These are phyloP conservation scores for Amaurobius ferox DNA, from an alignment of 2,888 invertebrate species.

Conservation along the genomic window DNA sequence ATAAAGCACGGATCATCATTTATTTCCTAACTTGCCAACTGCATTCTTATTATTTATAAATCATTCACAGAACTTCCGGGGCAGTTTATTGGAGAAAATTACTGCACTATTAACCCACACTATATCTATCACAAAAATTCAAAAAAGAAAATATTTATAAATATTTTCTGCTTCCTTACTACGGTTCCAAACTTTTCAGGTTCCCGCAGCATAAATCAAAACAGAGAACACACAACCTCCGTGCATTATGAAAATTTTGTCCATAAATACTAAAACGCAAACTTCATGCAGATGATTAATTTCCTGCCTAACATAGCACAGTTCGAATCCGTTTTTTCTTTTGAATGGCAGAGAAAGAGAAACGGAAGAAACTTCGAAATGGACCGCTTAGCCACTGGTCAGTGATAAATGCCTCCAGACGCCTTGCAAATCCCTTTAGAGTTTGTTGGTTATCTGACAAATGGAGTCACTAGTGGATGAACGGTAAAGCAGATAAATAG, in stretches of 20 bases:
- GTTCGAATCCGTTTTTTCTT: constrained; percentile 28
- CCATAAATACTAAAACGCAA: neutral
- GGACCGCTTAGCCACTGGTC: constrained; percentile 43
- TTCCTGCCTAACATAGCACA: neutral
- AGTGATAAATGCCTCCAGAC: constrained; percentile 52
- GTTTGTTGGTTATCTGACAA: neutral
- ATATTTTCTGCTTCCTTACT: no score
- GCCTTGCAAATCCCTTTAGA: neutral
- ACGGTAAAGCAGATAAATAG: constrained; percentile 1
- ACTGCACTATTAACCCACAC: no score
- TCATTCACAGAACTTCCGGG: no score
- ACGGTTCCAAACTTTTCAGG: no score
- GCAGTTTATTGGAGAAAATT: no score
- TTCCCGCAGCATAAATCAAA: neutral
- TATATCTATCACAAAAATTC: no score
- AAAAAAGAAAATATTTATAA: no score
- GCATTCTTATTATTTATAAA: no score
- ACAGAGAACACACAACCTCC: neutral
- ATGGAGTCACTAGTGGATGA: neutral
- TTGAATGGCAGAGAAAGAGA: constrained; percentile 22
- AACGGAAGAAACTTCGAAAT: neutral
- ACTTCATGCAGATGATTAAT: neutral
- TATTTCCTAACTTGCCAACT: no score
- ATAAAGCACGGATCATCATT: no score
- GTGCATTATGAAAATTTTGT: neutral